Conservation (phyloP, 2,888 invertebrate genomes). For the Melangyna quadrimaculata region DNA sequence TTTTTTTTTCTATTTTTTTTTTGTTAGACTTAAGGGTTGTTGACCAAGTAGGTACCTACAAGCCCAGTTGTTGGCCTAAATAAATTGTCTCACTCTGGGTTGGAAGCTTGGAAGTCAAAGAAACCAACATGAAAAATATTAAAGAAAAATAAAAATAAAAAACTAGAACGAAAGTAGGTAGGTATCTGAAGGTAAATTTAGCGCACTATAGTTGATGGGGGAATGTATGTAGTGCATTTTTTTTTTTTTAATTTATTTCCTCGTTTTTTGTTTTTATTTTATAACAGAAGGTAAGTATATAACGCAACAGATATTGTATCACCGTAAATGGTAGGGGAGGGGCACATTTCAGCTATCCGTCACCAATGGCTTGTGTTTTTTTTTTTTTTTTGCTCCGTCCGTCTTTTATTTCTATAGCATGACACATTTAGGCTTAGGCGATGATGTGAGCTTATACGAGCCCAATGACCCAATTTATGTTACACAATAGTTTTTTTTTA, state of each 20-base stretch:
- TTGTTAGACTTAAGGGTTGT: conserved; percentile 42
- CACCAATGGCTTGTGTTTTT: conserved; percentile 17
- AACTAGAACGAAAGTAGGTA: conserved; percentile 54
- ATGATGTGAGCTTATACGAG: conserved; percentile 40
- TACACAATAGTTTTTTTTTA: conserved; percentile 28
- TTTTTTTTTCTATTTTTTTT: neutral
- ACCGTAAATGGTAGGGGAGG: neutral
- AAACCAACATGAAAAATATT: neutral
- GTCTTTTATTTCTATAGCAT: conserved; percentile 44
- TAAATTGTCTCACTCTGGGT: conserved; percentile 10
- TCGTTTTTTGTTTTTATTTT: neutral
- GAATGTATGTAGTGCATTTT: conserved; percentile 17
- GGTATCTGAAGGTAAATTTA: conserved; percentile 1
- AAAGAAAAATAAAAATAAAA: conserved; percentile 11
- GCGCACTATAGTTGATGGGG: neutral
- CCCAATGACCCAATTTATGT: conserved; percentile 54
- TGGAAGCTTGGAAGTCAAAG: neutral
- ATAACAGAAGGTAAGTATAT: neutral
- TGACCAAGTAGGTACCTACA: conserved; percentile 25
- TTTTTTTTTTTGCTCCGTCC: no score
- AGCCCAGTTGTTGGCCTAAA: neutral
- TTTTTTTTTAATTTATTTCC: conserved; percentile 45
- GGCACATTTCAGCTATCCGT: conserved; percentile 51
- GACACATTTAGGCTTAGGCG: conserved; percentile 51
- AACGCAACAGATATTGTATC: conserved; percentile 44